A percentile compares a stretch with the other conserved stretches of the same genome.
phyloP scores from a whole-genome alignment of 2,888 invertebrate species.

The Phrixothrix hirtus region DNA sequence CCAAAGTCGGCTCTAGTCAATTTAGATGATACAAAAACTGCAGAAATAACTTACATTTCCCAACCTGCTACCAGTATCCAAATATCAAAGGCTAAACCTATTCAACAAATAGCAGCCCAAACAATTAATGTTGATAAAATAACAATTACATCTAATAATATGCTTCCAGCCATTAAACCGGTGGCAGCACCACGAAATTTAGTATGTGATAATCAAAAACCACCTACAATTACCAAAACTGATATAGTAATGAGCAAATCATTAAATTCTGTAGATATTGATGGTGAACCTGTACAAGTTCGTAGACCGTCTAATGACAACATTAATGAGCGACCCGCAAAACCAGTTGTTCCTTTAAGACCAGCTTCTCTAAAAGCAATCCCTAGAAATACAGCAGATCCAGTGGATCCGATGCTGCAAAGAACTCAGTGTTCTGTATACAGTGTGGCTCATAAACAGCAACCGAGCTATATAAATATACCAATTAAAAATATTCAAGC shows the following conservation, averaged over 20 bases:
- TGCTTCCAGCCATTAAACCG: constrained; percentile 57
- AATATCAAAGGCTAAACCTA: constrained; percentile 42
- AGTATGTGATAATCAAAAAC: constrained; percentile 34
- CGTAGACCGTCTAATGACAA: constrained; percentile 54
- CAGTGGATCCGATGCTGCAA: constrained; percentile 60
- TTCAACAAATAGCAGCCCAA: constrained; percentile 55
- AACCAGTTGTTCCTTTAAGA: constrained; percentile 81
- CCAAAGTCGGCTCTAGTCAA: constrained; percentile 56
- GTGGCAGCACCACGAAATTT: constrained; percentile 61
- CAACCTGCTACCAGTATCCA: constrained; percentile 35
- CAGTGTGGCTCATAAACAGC: constrained; percentile 71
- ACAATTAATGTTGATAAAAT: constrained; percentile 57
- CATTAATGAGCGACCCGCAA: constrained; percentile 59
- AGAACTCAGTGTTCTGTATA: constrained; percentile 68
- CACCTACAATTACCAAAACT: constrained; percentile 28
- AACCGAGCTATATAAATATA: constrained; percentile 61
- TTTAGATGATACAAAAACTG: constrained; percentile 58
- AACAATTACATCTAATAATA: constrained; percentile 54
- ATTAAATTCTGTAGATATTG: constrained; percentile 38
- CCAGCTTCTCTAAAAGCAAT: constrained; percentile 66
- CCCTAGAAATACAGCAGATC: constrained; percentile 58
- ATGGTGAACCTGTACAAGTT: constrained; percentile 58
- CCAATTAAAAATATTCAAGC: constrained; percentile 41
- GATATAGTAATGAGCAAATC: constrained; percentile 43
- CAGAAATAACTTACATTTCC: constrained; percentile 38